Conservation (phyloP, 2,888 invertebrate genomes). For the Callyntrura sp. region DNA sequence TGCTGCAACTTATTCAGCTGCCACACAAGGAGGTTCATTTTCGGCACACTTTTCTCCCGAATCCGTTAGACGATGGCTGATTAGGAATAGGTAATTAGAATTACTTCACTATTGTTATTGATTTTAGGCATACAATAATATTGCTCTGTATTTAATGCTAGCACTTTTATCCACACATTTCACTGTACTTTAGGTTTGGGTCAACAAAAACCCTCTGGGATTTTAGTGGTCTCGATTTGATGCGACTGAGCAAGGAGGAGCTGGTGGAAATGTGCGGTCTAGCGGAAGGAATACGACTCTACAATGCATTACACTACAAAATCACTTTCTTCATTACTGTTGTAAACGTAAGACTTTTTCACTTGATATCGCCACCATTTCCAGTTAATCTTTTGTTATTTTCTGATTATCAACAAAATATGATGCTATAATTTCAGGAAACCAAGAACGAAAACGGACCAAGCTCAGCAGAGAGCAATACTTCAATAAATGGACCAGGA, state of each 20-base stretch:
- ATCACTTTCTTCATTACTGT: conserved; percentile 83
- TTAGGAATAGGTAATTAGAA: conserved; percentile 79
- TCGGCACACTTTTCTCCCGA: conserved; percentile 83
- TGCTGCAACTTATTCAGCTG: conserved; percentile 3
- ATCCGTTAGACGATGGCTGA: conserved; percentile 83
- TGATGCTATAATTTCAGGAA: conserved; percentile 40
- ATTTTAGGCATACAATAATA: too few species aligned
- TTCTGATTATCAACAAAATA: background rate
- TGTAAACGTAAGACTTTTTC: conserved; percentile 67
- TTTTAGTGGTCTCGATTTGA: conserved; percentile 95
- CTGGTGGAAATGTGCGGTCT: conserved; percentile 97
- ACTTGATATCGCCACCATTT: background rate
- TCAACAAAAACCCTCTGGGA: conserved; percentile 83
- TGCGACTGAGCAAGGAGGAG: conserved; percentile 95
- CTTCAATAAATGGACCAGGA: conserved; percentile 66
- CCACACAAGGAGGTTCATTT: conserved; percentile 65
- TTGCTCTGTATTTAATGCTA: too few species aligned
- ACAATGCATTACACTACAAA: conserved; percentile 94
- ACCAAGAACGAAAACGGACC: conserved; percentile 57
- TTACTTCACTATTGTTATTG: background rate
- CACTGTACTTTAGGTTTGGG: conserved; percentile 77
- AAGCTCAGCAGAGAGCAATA: conserved; percentile 44
- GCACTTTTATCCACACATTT: background rate
- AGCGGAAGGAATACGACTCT: conserved; percentile 97
- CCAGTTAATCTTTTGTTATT: too few species aligned